Percentiles rank a stretch among this genome's conserved stretches.
Evolutionary conservation across 2,113 vertebrate species (phyloP).

Genomic region (human (Homo sapiens)): DNA sequence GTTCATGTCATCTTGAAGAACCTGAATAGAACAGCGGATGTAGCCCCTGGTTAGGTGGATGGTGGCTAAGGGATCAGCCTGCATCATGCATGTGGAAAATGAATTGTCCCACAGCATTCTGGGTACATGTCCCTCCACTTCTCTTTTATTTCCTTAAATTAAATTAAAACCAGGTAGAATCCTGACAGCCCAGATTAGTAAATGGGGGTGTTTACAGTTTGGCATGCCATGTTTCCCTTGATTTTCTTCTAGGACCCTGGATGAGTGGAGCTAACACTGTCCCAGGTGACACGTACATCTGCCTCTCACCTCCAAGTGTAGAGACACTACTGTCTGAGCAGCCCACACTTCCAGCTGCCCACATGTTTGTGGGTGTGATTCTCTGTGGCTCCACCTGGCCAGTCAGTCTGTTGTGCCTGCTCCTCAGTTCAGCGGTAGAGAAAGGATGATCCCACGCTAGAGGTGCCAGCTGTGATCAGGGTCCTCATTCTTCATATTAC

Average conservation of each 20-base stretch:
- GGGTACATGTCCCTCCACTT: background rate
- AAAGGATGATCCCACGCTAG: background rate
- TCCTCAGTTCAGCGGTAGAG: background rate
- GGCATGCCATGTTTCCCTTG: background rate
- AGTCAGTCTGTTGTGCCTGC: background rate
- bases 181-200: background rate
- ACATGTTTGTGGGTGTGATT: fast-evolving
- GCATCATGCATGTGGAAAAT: too few species aligned
- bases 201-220: background rate
- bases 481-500: background rate
- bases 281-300: background rate
- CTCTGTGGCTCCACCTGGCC: background rate
- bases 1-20: background rate
- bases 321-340: background rate
- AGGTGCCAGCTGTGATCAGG: background rate
- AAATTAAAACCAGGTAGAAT: background rate
- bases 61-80: background rate
- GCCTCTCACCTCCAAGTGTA: background rate
- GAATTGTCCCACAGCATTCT: background rate
- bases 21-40: background rate
- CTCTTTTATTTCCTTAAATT: background rate
- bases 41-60: too few species aligned
- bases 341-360: background rate
- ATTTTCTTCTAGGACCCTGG: background rate
- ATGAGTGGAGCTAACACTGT: background rate